Conservation (phyloP, 2,113 vertebrate genomes). For the Hemichromis elongatus region DNA sequence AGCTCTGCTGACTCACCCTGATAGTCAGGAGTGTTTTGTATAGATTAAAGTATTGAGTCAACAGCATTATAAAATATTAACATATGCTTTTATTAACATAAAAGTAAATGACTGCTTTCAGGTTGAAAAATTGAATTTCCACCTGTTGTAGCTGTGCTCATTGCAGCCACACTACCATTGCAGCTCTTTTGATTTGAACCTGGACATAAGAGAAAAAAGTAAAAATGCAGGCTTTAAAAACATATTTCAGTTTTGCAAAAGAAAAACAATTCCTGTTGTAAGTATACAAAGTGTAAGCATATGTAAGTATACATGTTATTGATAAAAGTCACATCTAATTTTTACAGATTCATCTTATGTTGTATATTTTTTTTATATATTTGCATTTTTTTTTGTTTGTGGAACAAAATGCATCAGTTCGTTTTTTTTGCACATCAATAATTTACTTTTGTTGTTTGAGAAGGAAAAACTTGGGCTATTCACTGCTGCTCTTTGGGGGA, state of each 20-base stretch:
- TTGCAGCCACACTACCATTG: neutral
- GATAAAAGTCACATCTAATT: neutral
- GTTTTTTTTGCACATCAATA: neutral
- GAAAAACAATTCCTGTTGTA: neutral
- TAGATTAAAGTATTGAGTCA: neutral
- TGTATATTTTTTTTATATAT: too few relatives aligned
- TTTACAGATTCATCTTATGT: neutral
- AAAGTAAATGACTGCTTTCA: neutral
- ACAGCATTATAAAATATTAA: neutral
- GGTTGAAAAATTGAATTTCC: neutral
- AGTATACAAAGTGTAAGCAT: neutral
- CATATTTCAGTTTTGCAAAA: neutral
- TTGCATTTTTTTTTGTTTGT: neutral
- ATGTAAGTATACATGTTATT: neutral
- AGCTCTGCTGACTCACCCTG: neutral
- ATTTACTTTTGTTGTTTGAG: neutral
- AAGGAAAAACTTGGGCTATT: neutral
- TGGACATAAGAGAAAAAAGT: neutral
- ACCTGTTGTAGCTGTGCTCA: neutral
- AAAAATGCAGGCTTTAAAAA: neutral
- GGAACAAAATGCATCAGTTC: rapidly evolving
- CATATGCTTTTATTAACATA: neutral
- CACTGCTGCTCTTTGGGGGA: rapidly evolving
- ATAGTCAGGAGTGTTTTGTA: neutral
- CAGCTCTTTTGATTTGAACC: neutral